These are phyloP conservation scores for Chionodraco myersi DNA, from an alignment of 2,113 vertebrate genomes.

Conservation along the genomic window DNA sequence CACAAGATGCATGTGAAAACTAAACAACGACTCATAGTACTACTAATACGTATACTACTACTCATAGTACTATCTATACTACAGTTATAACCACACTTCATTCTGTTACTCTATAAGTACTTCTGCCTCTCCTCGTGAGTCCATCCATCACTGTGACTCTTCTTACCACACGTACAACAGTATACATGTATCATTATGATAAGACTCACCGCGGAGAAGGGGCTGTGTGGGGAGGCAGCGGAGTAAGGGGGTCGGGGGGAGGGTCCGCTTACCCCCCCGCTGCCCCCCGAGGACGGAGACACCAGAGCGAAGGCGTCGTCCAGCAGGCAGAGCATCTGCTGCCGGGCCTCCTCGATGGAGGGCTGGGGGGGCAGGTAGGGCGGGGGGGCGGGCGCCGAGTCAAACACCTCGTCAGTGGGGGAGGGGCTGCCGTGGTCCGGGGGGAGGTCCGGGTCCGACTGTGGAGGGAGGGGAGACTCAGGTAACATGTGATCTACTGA, in stretches of 20 bases:
- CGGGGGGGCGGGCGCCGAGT: conserved; percentile 78
- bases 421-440: conserved; percentile 87
- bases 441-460: conserved; percentile 95
- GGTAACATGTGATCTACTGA: too few species aligned
- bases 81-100: too few species aligned
- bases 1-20: too few species aligned
- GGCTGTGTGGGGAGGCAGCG: conserved; percentile 78
- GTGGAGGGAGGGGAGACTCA: background rate
- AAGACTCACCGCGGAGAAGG: conserved; percentile 81
- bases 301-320: conserved; percentile 97
- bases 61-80: too few species aligned
- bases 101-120: too few species aligned
- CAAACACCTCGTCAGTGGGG: conserved; percentile 88
- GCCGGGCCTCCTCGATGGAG: conserved; percentile 96
- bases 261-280: conserved; percentile 71
- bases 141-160: too few species aligned
- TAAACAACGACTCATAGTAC: too few species aligned
- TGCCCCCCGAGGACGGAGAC: conserved; percentile 90
- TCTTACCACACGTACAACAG: too few species aligned
- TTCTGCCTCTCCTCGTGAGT: too few species aligned
- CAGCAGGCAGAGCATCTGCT: conserved; percentile 97
- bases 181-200: too few species aligned
- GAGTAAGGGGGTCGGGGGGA: conserved; percentile 83
- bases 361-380: conserved; percentile 93
- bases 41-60: too few species aligned